Evolutionary conservation across 2,797 vertebrate species (phyloP).

Genomic region (Enteromius treurensis): DNA sequence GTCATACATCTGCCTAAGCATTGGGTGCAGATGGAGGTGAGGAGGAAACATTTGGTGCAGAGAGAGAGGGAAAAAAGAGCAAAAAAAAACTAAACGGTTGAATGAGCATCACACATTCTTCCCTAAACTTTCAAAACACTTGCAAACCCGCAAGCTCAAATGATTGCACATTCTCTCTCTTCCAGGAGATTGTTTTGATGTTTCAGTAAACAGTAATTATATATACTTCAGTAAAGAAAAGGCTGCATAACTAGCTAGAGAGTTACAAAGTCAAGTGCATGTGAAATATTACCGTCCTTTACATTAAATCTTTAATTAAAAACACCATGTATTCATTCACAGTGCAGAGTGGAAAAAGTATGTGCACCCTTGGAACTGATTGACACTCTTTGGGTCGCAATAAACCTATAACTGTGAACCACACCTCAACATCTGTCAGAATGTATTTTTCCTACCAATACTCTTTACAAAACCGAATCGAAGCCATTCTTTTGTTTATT

Average conservation of each 20-base stretch:
- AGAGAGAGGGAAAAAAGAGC: background rate
- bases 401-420: background rate
- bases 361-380: background rate
- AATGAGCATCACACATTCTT: slow-evolving; percentile 49
- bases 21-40: slow-evolving; percentile 38
- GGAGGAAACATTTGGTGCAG: slow-evolving; percentile 24
- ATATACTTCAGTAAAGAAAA: too few relatives aligned
- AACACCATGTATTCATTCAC: background rate
- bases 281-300: background rate
- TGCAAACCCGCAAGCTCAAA: slow-evolving; percentile 51
- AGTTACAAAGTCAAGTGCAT: background rate
- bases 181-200: slow-evolving; percentile 31
- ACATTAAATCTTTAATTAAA: background rate
- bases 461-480: background rate
- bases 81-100: slow-evolving; percentile 31
- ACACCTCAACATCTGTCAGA: background rate
- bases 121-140: slow-evolving; percentile 54
- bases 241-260: background rate
- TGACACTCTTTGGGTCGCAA: background rate
- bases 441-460: background rate
- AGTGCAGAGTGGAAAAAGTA: background rate
- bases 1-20: slow-evolving; percentile 24
- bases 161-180: slow-evolving; percentile 49
- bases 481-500: background rate
- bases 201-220: background rate